Evolutionary conservation across 2,797 vertebrate genomes (phyloP), one percentile per base, ranked within the genome.

Genomic region (Aselliscus stoliczkanus): DNA sequence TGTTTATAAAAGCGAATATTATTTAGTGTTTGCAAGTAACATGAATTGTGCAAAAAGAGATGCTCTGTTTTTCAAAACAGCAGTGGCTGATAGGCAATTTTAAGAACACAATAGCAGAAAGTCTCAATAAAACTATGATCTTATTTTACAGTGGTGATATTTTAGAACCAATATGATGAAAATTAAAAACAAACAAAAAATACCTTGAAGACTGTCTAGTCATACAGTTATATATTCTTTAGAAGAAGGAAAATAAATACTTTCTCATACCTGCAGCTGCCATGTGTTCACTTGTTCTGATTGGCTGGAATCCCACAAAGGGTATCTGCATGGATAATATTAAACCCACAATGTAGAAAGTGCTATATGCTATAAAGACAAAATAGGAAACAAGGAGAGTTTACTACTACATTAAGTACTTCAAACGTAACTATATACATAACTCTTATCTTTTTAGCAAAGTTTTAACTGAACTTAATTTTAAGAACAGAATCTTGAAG

Each of bases 251-350:
- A 67, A 90, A 8, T 4, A 67, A 27, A 37, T 58, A 37, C 31
- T 82, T 85, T 91, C 96, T 95, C 97, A 98, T 98, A 99, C 99
- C 99, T 97, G 99, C 99, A 95, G 99, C 99, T 90, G 99, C 99
- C 99, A 99, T 99, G 98, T 99, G 99, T 96, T 99, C 99, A 90
- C 99, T 99, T 96, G 99, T 99, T 98, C 99, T 99, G 98, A 99
- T 99, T 97, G 99, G 99, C 97, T 99, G 99, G 98, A 99, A 99
- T 97, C 99, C 99, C 92, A 99, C 99, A 91, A 99, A 99, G 31
- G 99, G 99, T 97, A 99, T 99, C 98, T 99, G 99, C 99, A 99
- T 99, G 1, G 99, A 99, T 97, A 99, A 98, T 97, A 99, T 98
- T 96, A 99, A 99, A 44, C 99, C 99, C 98, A 99, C 99, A 75